Percentiles rank a stretch among this genome's conserved stretches.
phyloP scores from a whole-genome alignment of 2,113 vertebrate species.

The Alectura lathami region DNA sequence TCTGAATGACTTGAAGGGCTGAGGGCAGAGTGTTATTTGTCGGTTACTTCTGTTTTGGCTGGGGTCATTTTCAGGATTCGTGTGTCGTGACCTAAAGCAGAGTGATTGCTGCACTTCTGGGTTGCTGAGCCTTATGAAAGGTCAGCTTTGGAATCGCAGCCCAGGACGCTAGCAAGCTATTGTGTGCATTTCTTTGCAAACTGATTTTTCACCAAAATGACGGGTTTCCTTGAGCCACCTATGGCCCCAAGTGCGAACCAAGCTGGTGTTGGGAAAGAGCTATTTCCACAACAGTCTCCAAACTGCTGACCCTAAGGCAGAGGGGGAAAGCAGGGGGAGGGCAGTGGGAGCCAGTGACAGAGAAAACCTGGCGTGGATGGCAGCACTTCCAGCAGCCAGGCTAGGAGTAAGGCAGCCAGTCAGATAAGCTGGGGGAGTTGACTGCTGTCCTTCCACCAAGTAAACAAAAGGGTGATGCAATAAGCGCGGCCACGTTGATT shows the following conservation, averaged over 20 bases:
- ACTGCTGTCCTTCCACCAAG: not conserved
- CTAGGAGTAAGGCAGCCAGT: not conserved
- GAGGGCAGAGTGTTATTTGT: not conserved
- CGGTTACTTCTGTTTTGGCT: not conserved
- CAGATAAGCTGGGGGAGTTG: not conserved
- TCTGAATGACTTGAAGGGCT: slow-evolving; percentile 9
- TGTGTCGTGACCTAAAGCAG: not conserved
- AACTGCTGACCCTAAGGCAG: not conserved
- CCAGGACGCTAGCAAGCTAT: not conserved
- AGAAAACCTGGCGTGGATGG: slow-evolving; percentile 42
- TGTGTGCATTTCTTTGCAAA: not conserved
- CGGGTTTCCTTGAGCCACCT: not conserved
- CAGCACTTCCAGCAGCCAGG: not conserved
- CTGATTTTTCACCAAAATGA: not conserved
- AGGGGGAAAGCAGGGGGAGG: not conserved
- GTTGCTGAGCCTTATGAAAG: not conserved
- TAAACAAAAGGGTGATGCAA: not conserved
- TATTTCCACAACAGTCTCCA: slow-evolving; percentile 21
- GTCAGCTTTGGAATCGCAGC: not conserved
- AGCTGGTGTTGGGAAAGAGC: slow-evolving; percentile 3
- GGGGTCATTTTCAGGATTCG: not conserved
- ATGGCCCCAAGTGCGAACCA: not conserved
- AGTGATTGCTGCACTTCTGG: not conserved
- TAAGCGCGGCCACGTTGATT: not conserved
- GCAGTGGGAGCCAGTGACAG: not conserved